Percentiles rank a stretch among this genome's conserved stretches.
Evolutionary conservation across 2,888 invertebrate species (phyloP).

Genomic region (Nymphalis c-album): DNA sequence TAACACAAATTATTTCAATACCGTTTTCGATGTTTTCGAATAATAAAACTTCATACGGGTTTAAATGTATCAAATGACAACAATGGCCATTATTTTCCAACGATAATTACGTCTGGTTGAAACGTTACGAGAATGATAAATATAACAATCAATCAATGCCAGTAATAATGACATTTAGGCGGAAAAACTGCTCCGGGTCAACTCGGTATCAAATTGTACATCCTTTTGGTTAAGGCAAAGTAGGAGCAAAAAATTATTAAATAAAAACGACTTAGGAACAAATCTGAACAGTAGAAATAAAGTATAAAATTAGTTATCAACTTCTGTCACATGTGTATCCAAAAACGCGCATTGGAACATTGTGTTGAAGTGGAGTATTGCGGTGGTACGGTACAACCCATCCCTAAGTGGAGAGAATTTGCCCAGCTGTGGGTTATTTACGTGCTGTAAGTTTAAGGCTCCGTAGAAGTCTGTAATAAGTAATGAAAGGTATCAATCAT

Average conservation of each 20-base stretch:
- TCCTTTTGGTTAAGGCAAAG: constrained; percentile 32
- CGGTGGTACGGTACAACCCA: no score
- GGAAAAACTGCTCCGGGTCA: constrained; percentile 56
- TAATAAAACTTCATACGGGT: constrained; percentile 10
- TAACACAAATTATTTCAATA: constrained; percentile 5
- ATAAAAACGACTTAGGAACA: no score
- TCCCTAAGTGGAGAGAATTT: no score
- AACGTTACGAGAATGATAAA: constrained; percentile 51
- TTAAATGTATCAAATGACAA: constrained; percentile 29
- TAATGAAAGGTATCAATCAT: no score
- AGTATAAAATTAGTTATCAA: no score
- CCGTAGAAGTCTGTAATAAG: no score
- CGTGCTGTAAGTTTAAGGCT: no score
- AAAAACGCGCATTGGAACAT: no score
- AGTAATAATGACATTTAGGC: constrained; percentile 63
- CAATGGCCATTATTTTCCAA: constrained; percentile 25
- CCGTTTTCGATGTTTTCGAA: constrained; percentile 3
- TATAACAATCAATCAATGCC: constrained; percentile 68
- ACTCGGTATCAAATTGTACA: constrained; percentile 55
- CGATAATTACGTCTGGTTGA: constrained; percentile 38
- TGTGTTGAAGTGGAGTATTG: no score
- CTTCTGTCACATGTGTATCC: no score
- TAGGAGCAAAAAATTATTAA: not conserved
- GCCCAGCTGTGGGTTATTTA: no score
- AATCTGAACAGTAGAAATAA: no score